Evolutionary conservation across 2,113 vertebrate species (phyloP), one percentile per base, ranked within the genome.

Genomic region (Smithornis capensis): DNA sequence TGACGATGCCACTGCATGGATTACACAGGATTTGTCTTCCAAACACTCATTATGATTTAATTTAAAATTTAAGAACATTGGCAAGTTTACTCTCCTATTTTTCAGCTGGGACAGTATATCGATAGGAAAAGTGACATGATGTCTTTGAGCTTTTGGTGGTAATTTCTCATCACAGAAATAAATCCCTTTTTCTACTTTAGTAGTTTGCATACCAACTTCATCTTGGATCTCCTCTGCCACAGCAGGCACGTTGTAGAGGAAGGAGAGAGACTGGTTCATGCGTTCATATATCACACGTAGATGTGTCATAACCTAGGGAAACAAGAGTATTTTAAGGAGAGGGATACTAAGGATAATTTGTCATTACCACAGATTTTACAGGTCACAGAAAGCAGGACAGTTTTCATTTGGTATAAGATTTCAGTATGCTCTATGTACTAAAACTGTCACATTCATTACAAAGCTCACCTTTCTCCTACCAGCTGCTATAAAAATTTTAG

Each of bases 191-290:
- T 68, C 18, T 57, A 12, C 5, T 70, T 69, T 42, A 86, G 44
- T 1, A 71, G 40, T 65, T 71, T 81, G 95, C 99, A 98, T 98
- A 99, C 99, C 99, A 6, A 99, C 99, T 99, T 99, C 99, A 94
- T 99, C 99, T 96, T 99, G 99, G 97, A 99, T 99, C 74, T 99
- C 99, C 50, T 99, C 99, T 3, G 99, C 98, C 83, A 99, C 98
- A 0, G 98, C 98, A 11, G 99, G 99, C 9, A 99, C 99, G 23
- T 99, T 99, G 98, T 99, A 99, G 73, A 99, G 99, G 83, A 99
- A 98, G 23, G 98, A 99, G 74, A 99, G 98, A 89, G 99, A 99
- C 97, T 99, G 99, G 97, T 99, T 99, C 99, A 99, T 99, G 64
- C 99, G 98, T 91, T 99, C 99, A 38, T 99, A 99, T 67, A 99